phyloP scores from a whole-genome alignment of 2,113 vertebrate species.

The Entosphenus tridentatus region DNA sequence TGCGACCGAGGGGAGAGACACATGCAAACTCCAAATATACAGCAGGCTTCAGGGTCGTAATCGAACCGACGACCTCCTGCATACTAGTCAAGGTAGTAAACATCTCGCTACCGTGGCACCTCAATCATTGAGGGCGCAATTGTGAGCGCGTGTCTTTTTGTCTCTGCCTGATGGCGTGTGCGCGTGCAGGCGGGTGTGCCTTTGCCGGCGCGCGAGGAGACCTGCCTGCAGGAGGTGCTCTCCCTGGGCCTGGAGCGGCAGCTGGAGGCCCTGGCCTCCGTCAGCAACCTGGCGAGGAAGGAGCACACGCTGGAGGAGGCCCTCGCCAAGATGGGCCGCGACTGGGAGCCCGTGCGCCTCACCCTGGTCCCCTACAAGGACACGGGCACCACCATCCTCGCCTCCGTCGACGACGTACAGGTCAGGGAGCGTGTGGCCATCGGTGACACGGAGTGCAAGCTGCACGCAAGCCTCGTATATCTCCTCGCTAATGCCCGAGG shows the following conservation, averaged over 20 bases:
- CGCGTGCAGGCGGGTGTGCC: conserved; percentile 13
- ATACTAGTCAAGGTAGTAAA: too few species aligned
- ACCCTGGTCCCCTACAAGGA: conserved; percentile 12
- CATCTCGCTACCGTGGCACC: too few species aligned
- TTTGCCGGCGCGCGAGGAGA: conserved; percentile 15
- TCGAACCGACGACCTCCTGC: too few species aligned
- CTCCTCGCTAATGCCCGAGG: too few species aligned
- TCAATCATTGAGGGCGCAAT: too few species aligned
- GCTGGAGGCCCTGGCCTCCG: conserved; percentile 15
- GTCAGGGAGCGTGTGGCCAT: not conserved
- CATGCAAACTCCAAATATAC: too few species aligned
- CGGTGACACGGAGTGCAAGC: too few species aligned
- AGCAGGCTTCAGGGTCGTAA: too few species aligned
- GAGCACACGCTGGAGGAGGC: conserved; percentile 15
- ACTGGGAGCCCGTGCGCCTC: conserved; percentile 13
- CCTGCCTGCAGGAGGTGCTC: conserved; percentile 17
- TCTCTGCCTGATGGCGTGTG: too few species aligned
- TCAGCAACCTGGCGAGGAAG: conserved; percentile 13
- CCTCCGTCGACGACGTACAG: conserved; percentile 13
- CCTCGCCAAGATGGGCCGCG: conserved; percentile 14
- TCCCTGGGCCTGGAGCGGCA: conserved; percentile 22
- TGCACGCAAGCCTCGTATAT: too few species aligned
- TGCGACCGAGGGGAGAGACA: too few species aligned
- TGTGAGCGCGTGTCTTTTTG: too few species aligned
- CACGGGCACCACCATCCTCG: conserved; percentile 9